These are phyloP conservation scores for Esox masquinongy DNA, from an alignment of 2,797 vertebrate species.

Conservation along the genomic window DNA sequence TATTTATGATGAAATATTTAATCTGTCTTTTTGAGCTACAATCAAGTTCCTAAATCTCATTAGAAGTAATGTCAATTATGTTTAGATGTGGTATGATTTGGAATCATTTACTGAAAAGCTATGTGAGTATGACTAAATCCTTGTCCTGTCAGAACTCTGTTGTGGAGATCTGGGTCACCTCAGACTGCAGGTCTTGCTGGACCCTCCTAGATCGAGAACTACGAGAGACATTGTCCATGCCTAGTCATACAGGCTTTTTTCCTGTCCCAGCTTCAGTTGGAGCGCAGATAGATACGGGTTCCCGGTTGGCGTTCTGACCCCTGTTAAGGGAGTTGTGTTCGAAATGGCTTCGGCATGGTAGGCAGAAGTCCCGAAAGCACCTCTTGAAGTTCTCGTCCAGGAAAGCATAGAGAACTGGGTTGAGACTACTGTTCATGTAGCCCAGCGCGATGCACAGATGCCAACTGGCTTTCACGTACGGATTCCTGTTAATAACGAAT, in stretches of 20 bases:
- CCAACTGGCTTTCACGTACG: constrained; percentile 87
- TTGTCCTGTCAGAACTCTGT: constrained; percentile 76
- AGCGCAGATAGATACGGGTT: constrained; percentile 81
- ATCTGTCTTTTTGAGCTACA: neutral
- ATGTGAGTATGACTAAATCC: neutral
- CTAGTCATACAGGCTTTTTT: constrained; percentile 86
- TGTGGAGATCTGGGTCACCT: constrained; percentile 81
- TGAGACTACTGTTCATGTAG: constrained; percentile 96
- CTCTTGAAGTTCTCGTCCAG: constrained; percentile 94
- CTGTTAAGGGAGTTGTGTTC: constrained; percentile 77
- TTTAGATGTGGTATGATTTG: neutral
- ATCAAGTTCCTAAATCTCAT: neutral
- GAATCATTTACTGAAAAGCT: neutral
- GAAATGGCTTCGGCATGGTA: constrained; percentile 71
- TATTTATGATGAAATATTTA: neutral
- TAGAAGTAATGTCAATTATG: neutral
- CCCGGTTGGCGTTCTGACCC: constrained; percentile 72
- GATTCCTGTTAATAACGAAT: constrained; percentile 67
- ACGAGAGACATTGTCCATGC: constrained; percentile 65
- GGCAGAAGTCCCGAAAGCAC: constrained; percentile 91
- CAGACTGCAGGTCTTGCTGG: constrained; percentile 75
- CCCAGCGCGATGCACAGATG: constrained; percentile 94
- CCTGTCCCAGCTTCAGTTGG: constrained; percentile 62
- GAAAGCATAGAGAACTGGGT: constrained; percentile 92
- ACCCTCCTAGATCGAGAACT: constrained; percentile 61